Evolutionary conservation across 2,888 invertebrate genomes (phyloP).

Genomic region (Schizaphis graminum): DNA sequence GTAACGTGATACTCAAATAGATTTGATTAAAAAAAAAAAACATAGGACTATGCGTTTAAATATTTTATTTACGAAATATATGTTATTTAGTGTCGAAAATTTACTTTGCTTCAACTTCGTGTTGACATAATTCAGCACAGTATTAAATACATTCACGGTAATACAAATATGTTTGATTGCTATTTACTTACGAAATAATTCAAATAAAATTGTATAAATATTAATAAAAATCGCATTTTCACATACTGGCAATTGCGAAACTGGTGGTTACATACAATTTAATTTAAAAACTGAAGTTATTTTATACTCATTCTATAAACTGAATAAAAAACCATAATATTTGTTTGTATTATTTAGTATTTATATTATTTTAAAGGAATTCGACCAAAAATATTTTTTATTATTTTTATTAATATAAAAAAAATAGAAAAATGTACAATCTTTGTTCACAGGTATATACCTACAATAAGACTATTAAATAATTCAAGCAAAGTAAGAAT

Average conservation of each 20-base stretch:
- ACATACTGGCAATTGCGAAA: neutral
- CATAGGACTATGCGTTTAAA: neutral
- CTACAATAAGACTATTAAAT: neutral
- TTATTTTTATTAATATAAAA: neutral
- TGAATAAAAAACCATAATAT: neutral
- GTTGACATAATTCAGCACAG: neutral
- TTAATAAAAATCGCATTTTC: neutral
- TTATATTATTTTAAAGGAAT: neutral
- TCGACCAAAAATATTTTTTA: neutral
- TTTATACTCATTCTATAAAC: neutral
- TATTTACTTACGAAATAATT: neutral
- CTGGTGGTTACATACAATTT: neutral
- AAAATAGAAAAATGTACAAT: neutral
- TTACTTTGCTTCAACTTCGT: neutral
- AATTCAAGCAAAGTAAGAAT: neutral
- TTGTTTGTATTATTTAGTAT: neutral
- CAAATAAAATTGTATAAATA: neutral
- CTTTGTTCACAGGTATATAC: neutral
- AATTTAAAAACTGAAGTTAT: neutral
- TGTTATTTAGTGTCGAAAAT: neutral
- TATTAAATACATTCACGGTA: neutral
- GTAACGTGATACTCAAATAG: neutral
- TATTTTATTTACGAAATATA: neutral
- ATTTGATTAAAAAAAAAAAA: neutral
- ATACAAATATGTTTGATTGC: constrained; percentile 15